Base-by-base conservation (phyloP, 2,113 vertebrate genomes). In the Oryzias melastigma region DNA sequence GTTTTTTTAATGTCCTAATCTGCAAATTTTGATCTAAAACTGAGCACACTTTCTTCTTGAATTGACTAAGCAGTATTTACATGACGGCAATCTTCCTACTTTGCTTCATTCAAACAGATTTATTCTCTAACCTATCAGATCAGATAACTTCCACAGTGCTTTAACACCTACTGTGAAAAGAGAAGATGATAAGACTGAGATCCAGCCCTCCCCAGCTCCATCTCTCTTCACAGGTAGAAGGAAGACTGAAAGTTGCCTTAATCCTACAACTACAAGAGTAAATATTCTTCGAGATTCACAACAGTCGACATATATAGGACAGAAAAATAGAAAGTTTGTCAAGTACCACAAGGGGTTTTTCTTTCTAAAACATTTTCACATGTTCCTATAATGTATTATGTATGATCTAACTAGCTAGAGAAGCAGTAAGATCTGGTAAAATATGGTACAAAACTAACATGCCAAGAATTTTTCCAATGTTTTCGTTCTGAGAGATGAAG, bases 111-210 rank as follows among this genome's bases (percentile, higher is more conserved):
- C 70, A 63, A 59, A 49, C 68, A 62, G 60, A 82, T 83, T 86
- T 78, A 73, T 85, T 80, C 82, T 72, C 68, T 48, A 60, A 3
- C 54, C 67, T 81, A 90, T 89, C 86, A 89, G 89, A 90, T 89
- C 58, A 86, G 85, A 90, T 86, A 89, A 83, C 73, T 75, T 76
- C 82, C 75, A 88, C 83, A 56, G 71, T 20, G 18, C 73, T 89
- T 90, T 89, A 86, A 89, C 90, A 88, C 90, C 86, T 89, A 85
- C 84, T 78, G 85, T 16, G 79, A 78, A 42, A 88, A 62, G 71
- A 16, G 19, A 68, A 53, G 56, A 53, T 57, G 80, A 88, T 89
- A 88, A 90, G 45, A 5, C 52, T 15, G 22, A 8, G 46, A 62
- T 53, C 60, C 67, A 62, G 75, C 73, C 44, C 24, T 17, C 20